phyloP scores from a whole-genome alignment of 2,797 vertebrate species.

The Sebastes hubbsi region DNA sequence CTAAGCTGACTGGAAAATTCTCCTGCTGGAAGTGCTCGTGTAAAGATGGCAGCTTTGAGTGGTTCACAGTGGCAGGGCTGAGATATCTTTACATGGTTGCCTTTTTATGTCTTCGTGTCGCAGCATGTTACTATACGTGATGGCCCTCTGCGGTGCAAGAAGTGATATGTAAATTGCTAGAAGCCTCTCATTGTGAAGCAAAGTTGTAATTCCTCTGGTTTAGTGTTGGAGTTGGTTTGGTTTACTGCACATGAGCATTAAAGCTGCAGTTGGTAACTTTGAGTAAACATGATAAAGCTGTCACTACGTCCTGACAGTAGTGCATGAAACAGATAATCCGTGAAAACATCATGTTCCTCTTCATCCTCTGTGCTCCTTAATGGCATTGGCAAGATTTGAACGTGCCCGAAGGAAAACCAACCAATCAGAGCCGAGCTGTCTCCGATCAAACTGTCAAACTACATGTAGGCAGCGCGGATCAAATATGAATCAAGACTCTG shows the following conservation, averaged over 20 bases:
- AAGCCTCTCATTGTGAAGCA: background rate
- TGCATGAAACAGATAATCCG: too few relatives aligned
- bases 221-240: background rate
- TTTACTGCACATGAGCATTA: background rate
- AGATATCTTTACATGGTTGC: constrained; percentile 14
- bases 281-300: too few relatives aligned
- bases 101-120: constrained; percentile 36
- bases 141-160: background rate
- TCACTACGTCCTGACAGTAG: too few relatives aligned
- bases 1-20: constrained; percentile 17
- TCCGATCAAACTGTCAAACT: too few relatives aligned
- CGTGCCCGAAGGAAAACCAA: too few relatives aligned
- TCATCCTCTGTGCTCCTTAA: too few relatives aligned
- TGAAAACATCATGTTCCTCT: too few relatives aligned
- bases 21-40: constrained; percentile 11
- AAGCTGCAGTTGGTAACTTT: background rate
- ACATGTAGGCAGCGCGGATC: too few relatives aligned
- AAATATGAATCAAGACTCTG: too few relatives aligned
- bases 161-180: constrained; percentile 9
- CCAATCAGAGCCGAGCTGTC: too few relatives aligned
- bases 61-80: background rate
- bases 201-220: constrained; percentile 16
- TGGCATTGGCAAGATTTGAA: too few relatives aligned
- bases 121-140: background rate
- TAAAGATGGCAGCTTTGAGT: constrained; percentile 5